Percentiles rank a stretch among this genome's conserved stretches.
These are phyloP conservation scores for Platycnemis pennipes DNA, from an alignment of 2,888 invertebrate species.

Conservation along the genomic window DNA sequence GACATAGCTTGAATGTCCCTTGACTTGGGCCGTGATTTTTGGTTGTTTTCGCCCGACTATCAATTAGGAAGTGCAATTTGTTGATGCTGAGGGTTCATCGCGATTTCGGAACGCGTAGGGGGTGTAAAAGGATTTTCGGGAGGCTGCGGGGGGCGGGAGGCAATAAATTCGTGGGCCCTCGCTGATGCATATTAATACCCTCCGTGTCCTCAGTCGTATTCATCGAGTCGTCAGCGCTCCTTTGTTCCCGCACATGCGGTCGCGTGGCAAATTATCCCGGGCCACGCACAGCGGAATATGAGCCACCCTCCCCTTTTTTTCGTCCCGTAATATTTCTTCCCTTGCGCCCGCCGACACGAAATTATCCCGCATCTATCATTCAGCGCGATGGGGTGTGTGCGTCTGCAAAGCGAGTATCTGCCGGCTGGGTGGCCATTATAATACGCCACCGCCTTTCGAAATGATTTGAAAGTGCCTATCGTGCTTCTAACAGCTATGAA, in stretches of 20 bases:
- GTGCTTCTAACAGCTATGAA: too few species aligned
- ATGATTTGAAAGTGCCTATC: too few species aligned
- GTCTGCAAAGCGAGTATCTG: too few species aligned
- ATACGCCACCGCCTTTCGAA: too few species aligned
- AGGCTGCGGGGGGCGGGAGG: not conserved
- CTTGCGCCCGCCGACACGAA: not conserved
- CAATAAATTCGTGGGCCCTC: not conserved
- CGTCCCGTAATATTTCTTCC: not conserved
- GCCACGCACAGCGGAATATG: not conserved
- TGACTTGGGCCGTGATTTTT: not conserved
- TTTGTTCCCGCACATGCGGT: not conserved
- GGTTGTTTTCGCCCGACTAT: slow-evolving; percentile 11
- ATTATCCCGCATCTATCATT: slow-evolving; percentile 21
- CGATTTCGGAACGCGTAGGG: not conserved
- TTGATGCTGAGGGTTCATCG: not conserved
- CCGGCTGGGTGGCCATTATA: too few species aligned
- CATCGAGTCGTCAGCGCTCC: not conserved
- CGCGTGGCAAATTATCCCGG: not conserved
- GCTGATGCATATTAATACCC: not conserved
- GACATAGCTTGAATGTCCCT: not conserved
- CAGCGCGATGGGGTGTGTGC: too few species aligned
- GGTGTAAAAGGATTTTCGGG: not conserved
- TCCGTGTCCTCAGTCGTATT: not conserved
- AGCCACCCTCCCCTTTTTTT: not conserved
- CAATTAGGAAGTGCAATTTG: slow-evolving; percentile 18